Evolutionary conservation across 2,113 vertebrate species (phyloP).

Genomic region (Merops nubicus): DNA sequence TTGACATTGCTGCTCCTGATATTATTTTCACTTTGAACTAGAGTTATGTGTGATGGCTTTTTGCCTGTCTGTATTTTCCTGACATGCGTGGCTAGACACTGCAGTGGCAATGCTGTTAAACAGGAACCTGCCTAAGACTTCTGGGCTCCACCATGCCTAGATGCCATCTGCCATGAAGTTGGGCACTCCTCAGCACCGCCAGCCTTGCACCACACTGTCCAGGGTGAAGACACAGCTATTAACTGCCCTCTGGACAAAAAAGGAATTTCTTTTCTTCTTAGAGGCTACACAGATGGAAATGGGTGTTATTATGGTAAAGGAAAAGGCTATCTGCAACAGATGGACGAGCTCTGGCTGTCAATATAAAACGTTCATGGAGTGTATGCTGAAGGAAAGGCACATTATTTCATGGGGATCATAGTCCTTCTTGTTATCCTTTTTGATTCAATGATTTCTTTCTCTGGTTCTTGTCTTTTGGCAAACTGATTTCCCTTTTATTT

Average conservation of each 20-base stretch:
- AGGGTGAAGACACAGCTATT: not conserved
- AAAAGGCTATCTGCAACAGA: not conserved
- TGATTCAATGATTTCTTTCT: not conserved
- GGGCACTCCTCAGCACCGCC: not conserved
- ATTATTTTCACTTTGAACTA: not conserved
- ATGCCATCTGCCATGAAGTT: not conserved
- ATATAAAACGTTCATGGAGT: fast-evolving
- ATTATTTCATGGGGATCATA: not conserved
- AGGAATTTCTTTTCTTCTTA: not conserved
- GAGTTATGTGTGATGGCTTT: not conserved
- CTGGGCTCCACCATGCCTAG: not conserved
- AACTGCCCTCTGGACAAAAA: not conserved
- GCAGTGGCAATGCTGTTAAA: not conserved
- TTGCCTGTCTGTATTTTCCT: not conserved
- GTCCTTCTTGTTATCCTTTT: not conserved
- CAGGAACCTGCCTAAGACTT: not conserved
- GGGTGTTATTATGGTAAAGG: not conserved
- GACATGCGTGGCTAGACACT: not conserved
- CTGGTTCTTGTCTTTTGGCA: not conserved
- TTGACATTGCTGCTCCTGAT: not conserved
- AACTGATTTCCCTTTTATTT: not conserved
- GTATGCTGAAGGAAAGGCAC: not conserved
- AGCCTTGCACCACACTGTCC: fast-evolving
- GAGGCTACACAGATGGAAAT: not conserved
- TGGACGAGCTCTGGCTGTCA: not conserved